Evolutionary conservation across 2,113 vertebrate genomes (phyloP), one percentile per base, ranked within the genome.

Genomic region (Spea multiplicata): DNA sequence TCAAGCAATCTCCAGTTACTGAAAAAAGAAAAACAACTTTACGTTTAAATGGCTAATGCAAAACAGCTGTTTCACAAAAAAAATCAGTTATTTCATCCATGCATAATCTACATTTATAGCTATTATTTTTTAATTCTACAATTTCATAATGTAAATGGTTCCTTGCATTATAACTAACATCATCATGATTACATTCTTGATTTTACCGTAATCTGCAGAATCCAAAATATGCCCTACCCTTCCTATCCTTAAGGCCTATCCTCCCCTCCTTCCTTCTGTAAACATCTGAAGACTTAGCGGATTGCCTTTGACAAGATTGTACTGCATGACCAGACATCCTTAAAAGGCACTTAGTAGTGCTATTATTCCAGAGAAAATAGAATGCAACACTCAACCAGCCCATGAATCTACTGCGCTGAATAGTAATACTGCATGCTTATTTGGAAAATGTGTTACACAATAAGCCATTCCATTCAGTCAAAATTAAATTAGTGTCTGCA

Each of bases 341-440:
- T 64, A 65, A 78, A 70, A 53, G 59, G 64, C 71, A 46, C 76
- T 78, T 71, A 78, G 68, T 44, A 52, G 57, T 45, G 45, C 69
- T 72, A 71, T 78, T 78, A 78, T 84, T 80, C 82, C 81, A 70
- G 49, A 44, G 47, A 82, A 80, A 72, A 30, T 80, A 79, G 16
- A 75, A 61, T 55, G 70, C 52, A 76, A 75, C 84, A 74, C 73
- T 69, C 66, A 69, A 50, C 52, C 69, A 66, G 71, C 46, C 79
- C 78, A 82, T 83, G 71, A 67, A 69, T 67, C 74, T 69, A 53
- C 66, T 69, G 53, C 47, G 59, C 64, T 8, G 6, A 4, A 6
- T 71, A 49, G 71, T 74, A 81, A 70, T 74, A 69, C 59, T 46
- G 44, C 5, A 6, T 4, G 7, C n/a, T 6, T 76, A 76, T 69